These are phyloP conservation scores for Embiotoca jacksoni DNA, from an alignment of 2,113 vertebrate species.

Conservation along the genomic window DNA sequence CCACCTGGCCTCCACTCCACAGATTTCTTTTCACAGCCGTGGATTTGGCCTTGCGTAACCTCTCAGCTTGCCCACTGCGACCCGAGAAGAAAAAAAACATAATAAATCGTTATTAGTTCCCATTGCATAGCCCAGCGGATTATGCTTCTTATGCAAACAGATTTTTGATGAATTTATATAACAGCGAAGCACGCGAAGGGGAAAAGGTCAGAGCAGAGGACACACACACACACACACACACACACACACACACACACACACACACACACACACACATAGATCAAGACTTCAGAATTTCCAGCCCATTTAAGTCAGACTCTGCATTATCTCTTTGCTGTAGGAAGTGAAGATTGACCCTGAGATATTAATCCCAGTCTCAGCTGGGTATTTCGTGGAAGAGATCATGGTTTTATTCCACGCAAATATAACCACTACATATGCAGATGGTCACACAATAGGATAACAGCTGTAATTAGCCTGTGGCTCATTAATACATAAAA, in stretches of 20 bases:
- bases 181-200: slow-evolving; percentile 43
- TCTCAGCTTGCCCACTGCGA: slow-evolving; percentile 20
- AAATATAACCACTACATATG: slow-evolving; percentile 46
- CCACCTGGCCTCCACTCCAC: slow-evolving; percentile 10
- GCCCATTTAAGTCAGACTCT: slow-evolving; percentile 12
- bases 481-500: slow-evolving; percentile 20
- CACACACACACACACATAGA: too few species aligned
- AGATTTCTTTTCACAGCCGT: slow-evolving; percentile 2
- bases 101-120: slow-evolving; percentile 59
- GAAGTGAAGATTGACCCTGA: background rate
- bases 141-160: slow-evolving; percentile 80
- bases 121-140: slow-evolving; percentile 54
- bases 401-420: slow-evolving; percentile 35
- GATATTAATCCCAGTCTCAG: slow-evolving; percentile 28
- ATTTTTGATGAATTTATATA: slow-evolving; percentile 81
- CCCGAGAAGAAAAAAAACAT: slow-evolving; percentile 15
- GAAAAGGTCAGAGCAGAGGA: slow-evolving; percentile 45
- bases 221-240: background rate
- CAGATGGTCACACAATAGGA: slow-evolving; percentile 55
- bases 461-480: slow-evolving; percentile 33
- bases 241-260: too few species aligned
- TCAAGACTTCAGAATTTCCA: background rate
- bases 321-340: background rate
- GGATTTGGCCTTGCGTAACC: slow-evolving; percentile 46
- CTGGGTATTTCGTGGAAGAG: slow-evolving; percentile 22